Conservation (phyloP, 1,140 invertebrate species). For the Paracyclopina nana region DNA sequence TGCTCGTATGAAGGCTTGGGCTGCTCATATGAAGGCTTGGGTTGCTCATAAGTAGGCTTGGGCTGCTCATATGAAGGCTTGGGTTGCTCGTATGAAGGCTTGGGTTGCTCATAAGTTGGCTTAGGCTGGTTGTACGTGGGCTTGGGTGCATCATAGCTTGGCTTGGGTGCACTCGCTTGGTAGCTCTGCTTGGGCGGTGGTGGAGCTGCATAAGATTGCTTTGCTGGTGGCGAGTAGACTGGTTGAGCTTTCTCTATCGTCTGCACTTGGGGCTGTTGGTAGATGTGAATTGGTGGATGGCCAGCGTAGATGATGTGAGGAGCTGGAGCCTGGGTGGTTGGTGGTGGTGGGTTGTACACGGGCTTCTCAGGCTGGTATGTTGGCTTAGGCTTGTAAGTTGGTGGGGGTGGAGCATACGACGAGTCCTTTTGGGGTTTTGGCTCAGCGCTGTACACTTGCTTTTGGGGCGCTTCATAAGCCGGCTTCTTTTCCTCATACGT, state of each 20-base stretch:
- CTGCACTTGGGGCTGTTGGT: conserved; percentile 24
- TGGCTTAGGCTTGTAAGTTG: conserved; percentile 17
- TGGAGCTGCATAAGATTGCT: conserved; percentile 4
- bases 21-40: too few species aligned
- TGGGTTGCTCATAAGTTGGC: conserved; percentile 8
- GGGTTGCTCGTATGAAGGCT: too few species aligned
- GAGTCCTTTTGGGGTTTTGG: background rate
- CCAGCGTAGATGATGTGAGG: conserved; percentile 29
- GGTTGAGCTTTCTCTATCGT: conserved; percentile 19
- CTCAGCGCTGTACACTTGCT: background rate
- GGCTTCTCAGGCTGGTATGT: conserved; percentile 12
- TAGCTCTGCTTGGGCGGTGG: conserved; percentile 10
- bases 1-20: too few species aligned
- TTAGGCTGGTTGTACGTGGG: conserved; percentile 15
- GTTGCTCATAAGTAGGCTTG: too few species aligned
- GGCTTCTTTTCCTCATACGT: conserved; percentile 17
- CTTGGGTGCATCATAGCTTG: conserved; percentile 15
- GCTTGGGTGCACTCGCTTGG: conserved; percentile 17
- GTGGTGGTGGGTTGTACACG: conserved; percentile 14
- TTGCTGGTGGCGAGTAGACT: conserved; percentile 18
- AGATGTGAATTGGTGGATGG: conserved; percentile 28
- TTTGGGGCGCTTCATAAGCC: background rate
- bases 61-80: too few species aligned
- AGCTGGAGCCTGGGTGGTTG: conserved; percentile 18
- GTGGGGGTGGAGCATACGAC: conserved; percentile 9